Base-by-base conservation (phyloP, 2,888 invertebrate species). In the Apodemia zela region DNA sequence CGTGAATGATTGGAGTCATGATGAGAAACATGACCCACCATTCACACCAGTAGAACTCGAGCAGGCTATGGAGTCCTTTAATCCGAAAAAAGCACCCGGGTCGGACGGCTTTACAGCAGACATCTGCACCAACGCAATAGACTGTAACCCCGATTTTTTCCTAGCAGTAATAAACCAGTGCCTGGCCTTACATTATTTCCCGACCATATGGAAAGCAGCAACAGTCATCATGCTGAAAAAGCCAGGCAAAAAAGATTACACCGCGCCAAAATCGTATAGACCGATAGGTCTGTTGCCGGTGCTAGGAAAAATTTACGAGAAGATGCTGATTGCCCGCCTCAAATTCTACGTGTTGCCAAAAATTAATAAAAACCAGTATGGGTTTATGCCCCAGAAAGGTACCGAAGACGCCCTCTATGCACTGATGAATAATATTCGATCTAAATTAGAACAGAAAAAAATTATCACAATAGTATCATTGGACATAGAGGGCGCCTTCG, bases 241-340 rank as follows among this genome's bases (percentile, higher is more conserved):
- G 21, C 18, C 17, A 3, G 51, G 51, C 3, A 51, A 11, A 11
- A 21, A 18, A 2, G 51, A 51, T 4, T 51, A 51, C 11, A 21
- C 38, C 11, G 11, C 10, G 3, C 17, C 51, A 25, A 25, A 25
- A 25, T 51, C 58, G 0, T 60, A 60, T 21, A 58, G 25, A 25
- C 25, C 25, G 25, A 25, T 25, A 25, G 25, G 25, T 25, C 25
- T 25, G 25, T 25, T 25, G 25, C 25, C 25, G 25, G 25, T 25
- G 25, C 25, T 25, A 4, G 25, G 25, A 25, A 25, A 25, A 25
- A 25, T 25, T 25, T 25, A 7, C 8, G 58, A 58, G 21, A 58
- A 58, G 29, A 58, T 58, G 58, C 58, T 18, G 17, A 25, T 58
- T 18, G 58, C 58, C 21, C 58, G 58, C 15, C 58, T 58, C 18